phyloP scores from a whole-genome alignment of 2,113 vertebrate species.

The Zapornia atra region DNA sequence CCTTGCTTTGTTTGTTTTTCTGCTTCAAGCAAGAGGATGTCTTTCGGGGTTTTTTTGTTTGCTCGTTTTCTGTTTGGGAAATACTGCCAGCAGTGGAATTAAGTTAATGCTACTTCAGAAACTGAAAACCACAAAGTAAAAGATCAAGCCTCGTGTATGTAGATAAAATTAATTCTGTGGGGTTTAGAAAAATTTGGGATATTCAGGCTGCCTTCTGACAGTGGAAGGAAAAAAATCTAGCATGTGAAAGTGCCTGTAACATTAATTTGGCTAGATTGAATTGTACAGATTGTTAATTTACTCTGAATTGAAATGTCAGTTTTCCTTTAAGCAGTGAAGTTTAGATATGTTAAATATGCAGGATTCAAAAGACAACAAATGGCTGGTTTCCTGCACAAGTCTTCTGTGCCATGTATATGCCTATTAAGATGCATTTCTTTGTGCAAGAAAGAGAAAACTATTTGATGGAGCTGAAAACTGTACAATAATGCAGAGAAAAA shows the following conservation, averaged over 20 bases:
- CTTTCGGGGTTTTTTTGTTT: not conserved
- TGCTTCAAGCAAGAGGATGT: not conserved
- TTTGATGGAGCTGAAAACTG: not conserved
- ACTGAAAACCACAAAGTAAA: not conserved
- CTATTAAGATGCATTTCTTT: conserved; percentile 23
- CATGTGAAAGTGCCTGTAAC: not conserved
- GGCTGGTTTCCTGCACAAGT: not conserved
- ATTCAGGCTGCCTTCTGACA: not conserved
- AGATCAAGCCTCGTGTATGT: not conserved
- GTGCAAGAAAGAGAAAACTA: not conserved
- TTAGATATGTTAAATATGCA: not conserved
- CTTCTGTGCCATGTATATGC: not conserved
- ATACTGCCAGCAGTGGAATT: not conserved
- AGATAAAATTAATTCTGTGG: not conserved
- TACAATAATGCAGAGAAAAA: not conserved
- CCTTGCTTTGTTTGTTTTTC: not conserved
- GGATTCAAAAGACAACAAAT: not conserved
- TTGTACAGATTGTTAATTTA: not conserved
- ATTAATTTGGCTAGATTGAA: not conserved
- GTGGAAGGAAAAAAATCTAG: not conserved
- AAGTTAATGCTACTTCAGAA: not conserved
- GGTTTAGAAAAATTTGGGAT: not conserved
- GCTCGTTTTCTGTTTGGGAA: not conserved
- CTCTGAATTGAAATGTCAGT: not conserved
- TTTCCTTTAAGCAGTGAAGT: not conserved